A percentile compares a stretch with the other conserved stretches of the same genome.
These are phyloP conservation scores for Natrix natrix DNA, from an alignment of 2,797 vertebrate species.

Conservation along the genomic window DNA sequence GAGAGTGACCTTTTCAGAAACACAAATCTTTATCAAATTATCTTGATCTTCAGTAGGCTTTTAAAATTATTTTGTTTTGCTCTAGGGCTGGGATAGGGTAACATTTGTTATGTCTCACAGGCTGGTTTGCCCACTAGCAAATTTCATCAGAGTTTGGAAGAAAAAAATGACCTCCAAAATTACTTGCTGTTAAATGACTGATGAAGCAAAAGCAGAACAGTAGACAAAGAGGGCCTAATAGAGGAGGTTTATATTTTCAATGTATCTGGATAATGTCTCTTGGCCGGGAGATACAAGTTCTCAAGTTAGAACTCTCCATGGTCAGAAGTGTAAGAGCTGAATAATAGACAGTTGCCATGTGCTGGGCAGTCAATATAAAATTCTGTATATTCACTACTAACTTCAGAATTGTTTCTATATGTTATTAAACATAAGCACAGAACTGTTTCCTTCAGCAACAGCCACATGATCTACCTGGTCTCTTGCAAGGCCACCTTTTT, in stretches of 20 bases:
- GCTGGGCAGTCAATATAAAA: constrained; percentile 51
- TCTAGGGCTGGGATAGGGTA: constrained; percentile 21
- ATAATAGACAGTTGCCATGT: constrained; percentile 53
- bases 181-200: constrained; percentile 23
- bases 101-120: constrained; percentile 35
- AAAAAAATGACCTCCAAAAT: constrained; percentile 56
- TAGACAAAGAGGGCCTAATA: constrained; percentile 45
- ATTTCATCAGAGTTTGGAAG: constrained; percentile 15
- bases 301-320: constrained; percentile 56
- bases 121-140: rapidly evolving
- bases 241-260: constrained; percentile 46
- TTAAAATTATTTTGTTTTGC: constrained; percentile 37
- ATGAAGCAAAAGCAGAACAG: constrained; percentile 37
- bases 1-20: constrained; percentile 22
- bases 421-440: constrained; percentile 39
- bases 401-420: constrained; percentile 48
- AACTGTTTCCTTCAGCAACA: constrained; percentile 37
- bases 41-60: constrained; percentile 26
- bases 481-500: background rate
- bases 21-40: background rate
- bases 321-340: constrained; percentile 53
- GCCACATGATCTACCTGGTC: background rate
- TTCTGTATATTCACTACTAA: constrained; percentile 56
- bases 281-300: constrained; percentile 59
- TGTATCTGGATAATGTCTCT: constrained; percentile 65